Evolutionary conservation across 2,113 vertebrate genomes (phyloP).

Genomic region (Saimiri boliviensis): DNA sequence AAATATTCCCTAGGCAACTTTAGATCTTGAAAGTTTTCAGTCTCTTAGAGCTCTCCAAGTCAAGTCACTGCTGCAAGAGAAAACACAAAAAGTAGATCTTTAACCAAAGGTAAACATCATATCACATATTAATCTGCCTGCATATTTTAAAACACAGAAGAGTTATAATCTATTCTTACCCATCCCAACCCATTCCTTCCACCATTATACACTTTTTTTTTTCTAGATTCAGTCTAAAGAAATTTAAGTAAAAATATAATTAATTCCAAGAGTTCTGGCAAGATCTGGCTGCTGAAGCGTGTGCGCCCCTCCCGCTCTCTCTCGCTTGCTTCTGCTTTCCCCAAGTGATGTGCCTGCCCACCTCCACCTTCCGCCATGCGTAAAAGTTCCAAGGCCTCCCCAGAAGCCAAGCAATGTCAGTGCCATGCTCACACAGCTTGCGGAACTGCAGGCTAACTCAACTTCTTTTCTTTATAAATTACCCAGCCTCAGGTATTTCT

Average conservation of each 20-base stretch:
- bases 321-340: no score
- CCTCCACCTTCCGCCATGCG: no score
- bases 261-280: background rate
- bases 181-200: background rate
- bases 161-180: background rate
- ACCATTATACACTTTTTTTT: background rate
- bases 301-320: no score
- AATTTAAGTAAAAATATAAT: background rate
- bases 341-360: no score
- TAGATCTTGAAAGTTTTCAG: slow-evolving; percentile 52
- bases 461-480: no score
- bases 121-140: background rate
- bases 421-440: no score
- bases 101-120: background rate
- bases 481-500: no score
- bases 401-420: no score
- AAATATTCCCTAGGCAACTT: slow-evolving; percentile 65
- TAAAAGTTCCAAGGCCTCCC: no score
- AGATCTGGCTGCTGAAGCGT: no score
- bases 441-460: no score
- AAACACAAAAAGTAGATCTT: slow-evolving; percentile 48
- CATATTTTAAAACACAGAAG: background rate
- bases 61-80: slow-evolving; percentile 77
- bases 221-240: background rate
- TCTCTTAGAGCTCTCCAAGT: slow-evolving; percentile 75